phyloP scores from a whole-genome alignment of 2,888 invertebrate species.

The Elegia similella region DNA sequence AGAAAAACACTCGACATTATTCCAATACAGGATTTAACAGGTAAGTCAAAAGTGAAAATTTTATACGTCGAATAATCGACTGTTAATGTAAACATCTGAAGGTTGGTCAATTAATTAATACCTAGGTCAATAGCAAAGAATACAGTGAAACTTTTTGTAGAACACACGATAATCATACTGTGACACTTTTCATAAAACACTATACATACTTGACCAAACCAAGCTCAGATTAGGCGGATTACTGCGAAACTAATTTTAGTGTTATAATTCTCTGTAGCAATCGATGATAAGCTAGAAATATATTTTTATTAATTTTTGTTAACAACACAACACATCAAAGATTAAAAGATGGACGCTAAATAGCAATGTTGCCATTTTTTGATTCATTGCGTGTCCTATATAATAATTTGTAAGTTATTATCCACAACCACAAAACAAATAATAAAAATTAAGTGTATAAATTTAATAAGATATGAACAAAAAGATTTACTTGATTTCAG shows the following conservation, averaged over 20 bases:
- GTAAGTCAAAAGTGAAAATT: slow-evolving; percentile 17
- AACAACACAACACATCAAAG: slow-evolving; percentile 78
- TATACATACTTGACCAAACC: slow-evolving; percentile 38
- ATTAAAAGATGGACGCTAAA: slow-evolving; percentile 80
- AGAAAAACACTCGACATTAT: slow-evolving; percentile 32
- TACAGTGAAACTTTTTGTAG: slow-evolving; percentile 71
- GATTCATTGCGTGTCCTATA: slow-evolving; percentile 45
- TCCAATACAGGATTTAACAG: not conserved
- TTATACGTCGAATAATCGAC: slow-evolving; percentile 41
- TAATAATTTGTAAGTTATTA: too few relatives aligned
- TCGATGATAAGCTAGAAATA: slow-evolving; percentile 32
- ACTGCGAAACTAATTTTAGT: slow-evolving; percentile 31
- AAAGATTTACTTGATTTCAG: too few relatives aligned
- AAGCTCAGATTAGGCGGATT: slow-evolving; percentile 38
- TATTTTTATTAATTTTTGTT: slow-evolving; percentile 58
- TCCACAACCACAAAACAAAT: too few relatives aligned
- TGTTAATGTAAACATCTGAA: slow-evolving; percentile 61
- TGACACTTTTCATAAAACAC: slow-evolving; percentile 67
- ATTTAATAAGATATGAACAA: too few relatives aligned
- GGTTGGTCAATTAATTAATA: slow-evolving; percentile 67
- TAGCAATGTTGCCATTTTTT: slow-evolving; percentile 63
- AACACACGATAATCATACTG: slow-evolving; percentile 72
- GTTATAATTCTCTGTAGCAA: slow-evolving; percentile 20
- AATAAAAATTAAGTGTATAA: too few relatives aligned
- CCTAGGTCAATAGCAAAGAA: slow-evolving; percentile 75